These are phyloP conservation scores for Selenia dentaria DNA, from an alignment of 2,888 invertebrate genomes.

Conservation along the genomic window DNA sequence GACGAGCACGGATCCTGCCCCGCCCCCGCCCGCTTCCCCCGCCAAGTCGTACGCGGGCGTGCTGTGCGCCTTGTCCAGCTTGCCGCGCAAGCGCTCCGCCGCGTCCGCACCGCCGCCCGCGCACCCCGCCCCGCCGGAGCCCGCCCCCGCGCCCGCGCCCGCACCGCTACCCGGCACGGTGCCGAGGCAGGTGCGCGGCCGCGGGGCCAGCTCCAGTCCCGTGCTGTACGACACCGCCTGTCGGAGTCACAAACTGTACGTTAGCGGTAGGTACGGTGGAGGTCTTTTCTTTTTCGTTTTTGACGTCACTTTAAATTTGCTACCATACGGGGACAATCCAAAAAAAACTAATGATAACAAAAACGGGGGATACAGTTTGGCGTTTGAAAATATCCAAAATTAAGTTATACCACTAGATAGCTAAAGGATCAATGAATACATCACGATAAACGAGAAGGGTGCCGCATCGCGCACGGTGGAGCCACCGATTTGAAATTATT, in stretches of 20 bases:
- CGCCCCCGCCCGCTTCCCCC: slow-evolving; percentile 42
- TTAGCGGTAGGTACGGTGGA: too few relatives aligned
- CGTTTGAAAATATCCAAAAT: too few relatives aligned
- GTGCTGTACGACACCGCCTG: slow-evolving; percentile 90
- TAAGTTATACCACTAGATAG: too few relatives aligned
- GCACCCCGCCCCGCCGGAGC: slow-evolving; percentile 41
- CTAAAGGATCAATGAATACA: too few relatives aligned
- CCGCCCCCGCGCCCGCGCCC: slow-evolving; percentile 56
- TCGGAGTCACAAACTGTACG: not conserved
- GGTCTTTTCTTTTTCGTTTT: too few relatives aligned
- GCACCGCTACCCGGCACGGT: slow-evolving; percentile 88
- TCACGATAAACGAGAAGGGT: too few relatives aligned
- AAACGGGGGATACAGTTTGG: too few relatives aligned
- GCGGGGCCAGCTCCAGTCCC: slow-evolving; percentile 84
- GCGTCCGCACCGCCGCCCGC: slow-evolving; percentile 61
- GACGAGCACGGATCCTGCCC: slow-evolving; percentile 39
- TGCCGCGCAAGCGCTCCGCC: slow-evolving; percentile 54
- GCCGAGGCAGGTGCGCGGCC: slow-evolving; percentile 42
- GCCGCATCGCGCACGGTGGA: too few relatives aligned
- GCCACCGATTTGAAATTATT: too few relatives aligned
- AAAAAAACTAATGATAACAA: too few relatives aligned
- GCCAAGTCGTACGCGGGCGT: slow-evolving; percentile 91
- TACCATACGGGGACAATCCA: too few relatives aligned
- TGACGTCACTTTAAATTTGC: too few relatives aligned
- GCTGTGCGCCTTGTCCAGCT: slow-evolving; percentile 91